Percentiles rank a stretch among this genome's conserved stretches.
Conservation (phyloP, 92 coral and sea anemone species). For the Phymanthus crucifer region DNA sequence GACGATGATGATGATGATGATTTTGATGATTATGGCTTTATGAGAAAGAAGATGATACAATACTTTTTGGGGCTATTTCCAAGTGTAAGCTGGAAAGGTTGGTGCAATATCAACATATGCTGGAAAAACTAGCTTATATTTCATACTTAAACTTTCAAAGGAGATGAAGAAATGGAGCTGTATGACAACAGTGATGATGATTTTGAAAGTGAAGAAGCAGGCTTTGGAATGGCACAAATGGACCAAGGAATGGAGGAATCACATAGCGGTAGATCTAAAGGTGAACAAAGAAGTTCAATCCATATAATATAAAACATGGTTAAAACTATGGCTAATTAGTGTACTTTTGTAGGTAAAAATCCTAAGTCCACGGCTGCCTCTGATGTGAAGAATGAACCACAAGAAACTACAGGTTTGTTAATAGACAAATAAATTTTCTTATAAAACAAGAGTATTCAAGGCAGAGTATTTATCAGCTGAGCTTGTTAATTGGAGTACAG, state of each 20-base stretch:
- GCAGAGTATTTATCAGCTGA: too few relatives aligned
- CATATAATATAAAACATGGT: not conserved
- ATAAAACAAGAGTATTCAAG: too few relatives aligned
- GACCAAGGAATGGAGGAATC: conserved; percentile 1
- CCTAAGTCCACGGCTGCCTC: not conserved
- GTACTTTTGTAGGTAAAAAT: not conserved
- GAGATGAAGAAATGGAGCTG: conserved; percentile 70
- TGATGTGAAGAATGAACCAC: not conserved
- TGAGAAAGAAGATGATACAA: too few relatives aligned
- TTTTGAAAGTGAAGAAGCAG: conserved; percentile 38
- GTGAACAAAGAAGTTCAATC: not conserved
- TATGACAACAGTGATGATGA: conserved; percentile 68
- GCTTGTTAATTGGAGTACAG: too few relatives aligned
- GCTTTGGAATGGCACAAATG: conserved; percentile 37
- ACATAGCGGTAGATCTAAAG: not conserved
- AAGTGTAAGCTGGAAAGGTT: too few relatives aligned
- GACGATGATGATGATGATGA: too few relatives aligned
- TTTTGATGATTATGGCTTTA: too few relatives aligned
- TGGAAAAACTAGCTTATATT: too few relatives aligned
- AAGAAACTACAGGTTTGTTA: not conserved
- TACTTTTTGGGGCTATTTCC: too few relatives aligned
- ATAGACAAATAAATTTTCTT: too few relatives aligned
- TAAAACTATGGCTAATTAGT: not conserved
- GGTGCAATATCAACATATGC: too few relatives aligned
- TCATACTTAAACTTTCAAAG: conserved; percentile 4